Evolutionary conservation across 2,113 vertebrate species (phyloP), one percentile per base, ranked within the genome.

Genomic region (Mola mola): DNA sequence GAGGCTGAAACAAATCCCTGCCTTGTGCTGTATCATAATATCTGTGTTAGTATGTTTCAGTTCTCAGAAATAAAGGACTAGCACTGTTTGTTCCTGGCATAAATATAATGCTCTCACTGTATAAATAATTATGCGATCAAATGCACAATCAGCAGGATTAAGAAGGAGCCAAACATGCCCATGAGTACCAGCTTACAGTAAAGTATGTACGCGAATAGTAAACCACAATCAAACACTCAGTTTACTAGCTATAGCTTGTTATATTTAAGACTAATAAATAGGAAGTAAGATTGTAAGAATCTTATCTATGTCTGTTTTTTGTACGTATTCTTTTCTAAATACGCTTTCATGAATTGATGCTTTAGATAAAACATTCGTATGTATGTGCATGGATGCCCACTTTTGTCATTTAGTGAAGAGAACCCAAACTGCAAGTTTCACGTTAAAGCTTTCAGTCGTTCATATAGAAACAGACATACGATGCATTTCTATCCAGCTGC

Each of bases 101-200:
- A 72, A 70, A 75, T 78, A 71, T 62, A 86, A 82, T 75, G 47
- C 63, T 26, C 29, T 48, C 66, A 57, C 58, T 72, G 61, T 78
- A 63, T 57, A 74, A 68, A 77, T 70, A 73, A 78, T 69, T 58
- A 66, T 55, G 38, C 52, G 61, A 61, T 77, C 72, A 71, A 78
- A 75, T 48, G 58, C 49, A 80, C 38, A 63, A 34, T 78, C 38
- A 59, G 13, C 20, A 26, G 19, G 29, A 33, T 5, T 50, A 19
- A 49, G 36, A 60, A 20, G 38, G 12, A 52, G 47, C 57, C 43
- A 69, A 64, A 65, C 21, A 1, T 50, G 26, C 26, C 40, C 13
- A 26, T 25, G 29, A 46, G 40, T 50, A 50, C 31, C 42, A 51
- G 38, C 47, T 20, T 34, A 31, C 16, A 56, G 37, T 40, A 38